These are phyloP conservation scores for Tylochromis polylepis DNA, from an alignment of 2,113 vertebrate species.

Conservation along the genomic window DNA sequence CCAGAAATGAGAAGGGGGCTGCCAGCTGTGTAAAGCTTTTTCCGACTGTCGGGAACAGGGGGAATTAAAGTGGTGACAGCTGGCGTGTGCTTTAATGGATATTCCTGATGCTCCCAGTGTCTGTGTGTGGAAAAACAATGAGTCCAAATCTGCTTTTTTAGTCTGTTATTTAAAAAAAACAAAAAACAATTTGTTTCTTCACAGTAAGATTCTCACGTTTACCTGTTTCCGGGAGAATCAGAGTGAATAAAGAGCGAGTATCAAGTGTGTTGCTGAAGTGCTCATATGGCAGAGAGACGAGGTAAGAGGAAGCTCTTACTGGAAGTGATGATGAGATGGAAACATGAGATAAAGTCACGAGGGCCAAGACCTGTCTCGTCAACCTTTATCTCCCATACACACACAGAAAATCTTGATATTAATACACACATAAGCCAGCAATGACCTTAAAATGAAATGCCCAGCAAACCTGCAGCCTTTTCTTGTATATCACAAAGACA, in stretches of 20 bases:
- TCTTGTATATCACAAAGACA: slow-evolving; percentile 10
- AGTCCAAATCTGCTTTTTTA: background rate
- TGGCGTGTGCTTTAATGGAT: slow-evolving; percentile 44
- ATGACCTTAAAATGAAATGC: slow-evolving; percentile 42
- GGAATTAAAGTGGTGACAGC: slow-evolving; percentile 35
- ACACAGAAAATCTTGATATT: background rate
- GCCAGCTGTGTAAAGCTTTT: slow-evolving; percentile 11
- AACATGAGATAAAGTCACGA: slow-evolving; percentile 62
- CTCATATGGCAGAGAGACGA: slow-evolving; percentile 22
- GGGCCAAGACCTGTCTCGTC: slow-evolving; percentile 46
- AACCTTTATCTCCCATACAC: slow-evolving; percentile 16
- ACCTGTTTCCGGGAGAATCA: background rate
- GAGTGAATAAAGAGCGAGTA: background rate
- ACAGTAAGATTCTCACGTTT: background rate
- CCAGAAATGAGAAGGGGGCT: background rate
- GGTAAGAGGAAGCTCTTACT: slow-evolving; percentile 49
- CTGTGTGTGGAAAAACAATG: background rate
- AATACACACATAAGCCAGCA: background rate
- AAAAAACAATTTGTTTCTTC: background rate
- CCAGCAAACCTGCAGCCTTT: slow-evolving; percentile 3
- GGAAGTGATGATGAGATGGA: slow-evolving; percentile 66
- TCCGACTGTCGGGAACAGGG: slow-evolving; percentile 1
- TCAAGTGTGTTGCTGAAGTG: slow-evolving; percentile 14
- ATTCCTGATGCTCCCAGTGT: background rate
- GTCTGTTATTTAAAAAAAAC: background rate